Percentiles rank a stretch among this genome's conserved stretches.
Conservation (phyloP, 1,140 invertebrate genomes). For the Drosophila punjabiensis region DNA sequence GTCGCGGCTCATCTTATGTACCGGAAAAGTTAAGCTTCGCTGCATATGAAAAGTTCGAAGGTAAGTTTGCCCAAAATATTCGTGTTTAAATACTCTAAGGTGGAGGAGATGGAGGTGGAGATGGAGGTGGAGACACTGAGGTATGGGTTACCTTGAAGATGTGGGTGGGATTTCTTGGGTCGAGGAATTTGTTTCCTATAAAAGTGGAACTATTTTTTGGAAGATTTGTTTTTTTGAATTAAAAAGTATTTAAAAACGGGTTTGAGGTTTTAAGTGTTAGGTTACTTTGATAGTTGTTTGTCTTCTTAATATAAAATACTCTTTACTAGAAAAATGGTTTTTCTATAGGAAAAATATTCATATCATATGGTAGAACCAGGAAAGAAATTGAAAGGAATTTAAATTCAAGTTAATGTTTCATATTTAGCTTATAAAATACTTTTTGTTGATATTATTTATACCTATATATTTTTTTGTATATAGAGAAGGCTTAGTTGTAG, state of each 20-base stretch:
- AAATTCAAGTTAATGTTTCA: no score
- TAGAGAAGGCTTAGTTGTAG: no score
- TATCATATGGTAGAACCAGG: no score
- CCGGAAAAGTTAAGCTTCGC: constrained; percentile 94
- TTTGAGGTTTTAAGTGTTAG: neutral
- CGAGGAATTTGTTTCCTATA: neutral
- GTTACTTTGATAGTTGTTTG: no score
- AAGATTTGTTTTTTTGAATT: neutral
- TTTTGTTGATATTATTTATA: no score
- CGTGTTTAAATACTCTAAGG: constrained; percentile 34
- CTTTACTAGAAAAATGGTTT: no score
- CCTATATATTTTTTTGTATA: no score
- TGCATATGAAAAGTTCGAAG: constrained; percentile 95
- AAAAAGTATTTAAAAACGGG: neutral
- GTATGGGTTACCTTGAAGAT: neutral
- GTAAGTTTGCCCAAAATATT: constrained; percentile 86
- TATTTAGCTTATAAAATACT: no score
- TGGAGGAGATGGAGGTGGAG: neutral
- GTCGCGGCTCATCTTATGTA: constrained; percentile 89
- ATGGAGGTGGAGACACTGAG: neutral
- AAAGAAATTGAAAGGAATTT: no score
- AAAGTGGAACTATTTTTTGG: neutral
- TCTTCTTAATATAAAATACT: no score
- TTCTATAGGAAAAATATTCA: no score
- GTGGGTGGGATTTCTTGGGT: neutral